These are phyloP conservation scores for Ormia ochracea DNA, from an alignment of 2,888 invertebrate species.

Conservation along the genomic window DNA sequence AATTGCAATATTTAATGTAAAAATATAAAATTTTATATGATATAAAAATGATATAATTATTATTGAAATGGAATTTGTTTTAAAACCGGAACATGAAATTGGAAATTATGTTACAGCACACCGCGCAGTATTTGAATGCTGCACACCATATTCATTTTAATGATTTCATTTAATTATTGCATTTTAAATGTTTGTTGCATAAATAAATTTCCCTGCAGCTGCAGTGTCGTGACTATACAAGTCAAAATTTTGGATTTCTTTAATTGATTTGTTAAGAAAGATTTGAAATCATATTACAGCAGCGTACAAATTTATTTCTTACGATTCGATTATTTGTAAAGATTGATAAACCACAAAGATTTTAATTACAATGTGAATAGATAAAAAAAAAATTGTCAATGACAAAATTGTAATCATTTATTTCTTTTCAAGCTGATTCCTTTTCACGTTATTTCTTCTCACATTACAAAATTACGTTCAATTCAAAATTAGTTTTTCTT, in stretches of 20 bases:
- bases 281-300: no score
- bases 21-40: no score
- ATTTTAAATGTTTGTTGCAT: neutral
- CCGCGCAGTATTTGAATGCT: no score
- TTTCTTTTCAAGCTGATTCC: constrained; percentile 1
- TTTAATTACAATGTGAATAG: constrained; percentile 22
- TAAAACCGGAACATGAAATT: no score
- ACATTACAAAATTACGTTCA: constrained; percentile 21
- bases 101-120: no score
- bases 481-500: constrained; percentile 17
- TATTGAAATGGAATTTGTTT: no score
- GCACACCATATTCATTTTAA: no score
- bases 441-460: constrained; percentile 27
- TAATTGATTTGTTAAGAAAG: constrained; percentile 31
- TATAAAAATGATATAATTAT: no score
- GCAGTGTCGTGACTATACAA: neutral
- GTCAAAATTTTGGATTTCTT: neutral
- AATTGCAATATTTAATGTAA: no score
- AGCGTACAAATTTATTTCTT: neutral
- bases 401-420: constrained; percentile 7
- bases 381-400: neutral
- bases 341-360: constrained; percentile 12
- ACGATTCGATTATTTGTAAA: neutral
- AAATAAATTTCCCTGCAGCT: neutral
- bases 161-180: neutral